Percentiles rank a stretch among this genome's conserved stretches.
Conservation (phyloP, 1,140 invertebrate species). For the Arion vulgaris region DNA sequence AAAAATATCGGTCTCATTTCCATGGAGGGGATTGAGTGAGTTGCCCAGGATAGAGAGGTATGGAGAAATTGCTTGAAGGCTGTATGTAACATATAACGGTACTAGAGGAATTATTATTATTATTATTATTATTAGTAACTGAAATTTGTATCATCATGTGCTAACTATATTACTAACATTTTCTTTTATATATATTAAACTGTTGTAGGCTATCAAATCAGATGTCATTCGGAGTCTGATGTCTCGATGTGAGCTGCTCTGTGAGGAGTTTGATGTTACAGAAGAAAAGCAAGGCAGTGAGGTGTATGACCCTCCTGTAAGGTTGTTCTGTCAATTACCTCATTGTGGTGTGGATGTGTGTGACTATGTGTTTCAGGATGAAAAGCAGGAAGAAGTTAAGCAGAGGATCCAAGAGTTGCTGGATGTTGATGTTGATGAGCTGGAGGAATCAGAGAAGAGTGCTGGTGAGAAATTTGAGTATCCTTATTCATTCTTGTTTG, state of each 20-base stretch:
- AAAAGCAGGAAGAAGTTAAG: conserved; percentile 82
- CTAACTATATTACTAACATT: neutral
- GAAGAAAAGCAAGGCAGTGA: conserved; percentile 82
- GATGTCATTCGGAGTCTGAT: conserved; percentile 85
- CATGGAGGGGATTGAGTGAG: too few species aligned
- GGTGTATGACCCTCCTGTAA: conserved; percentile 84
- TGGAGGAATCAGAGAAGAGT: conserved; percentile 34
- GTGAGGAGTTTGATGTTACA: conserved; percentile 82
- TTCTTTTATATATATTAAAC: neutral
- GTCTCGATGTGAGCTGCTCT: conserved; percentile 86
- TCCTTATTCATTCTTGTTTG: too few species aligned
- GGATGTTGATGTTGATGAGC: conserved; percentile 77
- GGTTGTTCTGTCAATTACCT: conserved; percentile 81
- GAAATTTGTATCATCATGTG: too few species aligned
- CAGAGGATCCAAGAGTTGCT: conserved; percentile 82
- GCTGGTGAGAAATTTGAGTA: neutral
- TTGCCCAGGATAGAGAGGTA: too few species aligned
- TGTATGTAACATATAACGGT: too few species aligned
- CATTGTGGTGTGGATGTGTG: neutral
- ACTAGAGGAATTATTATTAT: too few species aligned
- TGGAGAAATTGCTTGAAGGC: too few species aligned
- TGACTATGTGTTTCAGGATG: conserved; percentile 88
- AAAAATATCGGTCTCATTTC: too few species aligned
- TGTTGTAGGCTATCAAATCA: conserved; percentile 78
- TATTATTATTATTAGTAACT: too few species aligned